These are phyloP conservation scores for Mycogona germanica DNA, from an alignment of 2,888 invertebrate species.

Conservation along the genomic window DNA sequence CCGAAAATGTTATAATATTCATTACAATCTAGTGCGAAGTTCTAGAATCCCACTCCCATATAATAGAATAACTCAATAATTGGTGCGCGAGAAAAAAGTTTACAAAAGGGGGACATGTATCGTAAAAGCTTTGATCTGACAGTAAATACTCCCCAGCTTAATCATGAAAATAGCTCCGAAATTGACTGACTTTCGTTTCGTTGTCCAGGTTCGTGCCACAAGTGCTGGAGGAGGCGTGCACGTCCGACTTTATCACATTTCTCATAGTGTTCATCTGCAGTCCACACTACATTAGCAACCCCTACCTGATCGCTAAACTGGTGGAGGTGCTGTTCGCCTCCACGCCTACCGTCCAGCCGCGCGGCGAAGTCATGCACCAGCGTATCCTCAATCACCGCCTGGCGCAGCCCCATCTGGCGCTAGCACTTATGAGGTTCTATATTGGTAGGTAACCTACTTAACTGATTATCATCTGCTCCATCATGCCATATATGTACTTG, in stretches of 20 bases:
- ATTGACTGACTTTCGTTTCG: conserved; percentile 19
- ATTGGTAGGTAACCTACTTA: conserved; percentile 44
- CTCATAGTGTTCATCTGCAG: conserved; percentile 80
- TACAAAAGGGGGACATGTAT: too few relatives aligned
- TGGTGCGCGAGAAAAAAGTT: too few relatives aligned
- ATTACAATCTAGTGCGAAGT: too few relatives aligned
- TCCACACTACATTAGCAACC: conserved; percentile 84
- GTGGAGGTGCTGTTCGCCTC: conserved; percentile 60
- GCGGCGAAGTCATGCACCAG: conserved; percentile 44
- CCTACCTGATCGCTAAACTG: conserved; percentile 91
- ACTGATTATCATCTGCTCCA: too few relatives aligned
- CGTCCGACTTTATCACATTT: conserved; percentile 75
- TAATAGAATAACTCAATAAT: too few relatives aligned
- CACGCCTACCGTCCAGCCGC: conserved; percentile 41
- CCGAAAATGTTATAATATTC: too few relatives aligned
- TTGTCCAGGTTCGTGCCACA: conserved; percentile 56
- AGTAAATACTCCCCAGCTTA: too few relatives aligned
- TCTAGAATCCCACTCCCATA: too few relatives aligned
- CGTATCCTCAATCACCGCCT: conserved; percentile 79
- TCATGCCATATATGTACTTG: too few relatives aligned
- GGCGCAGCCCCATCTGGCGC: conserved; percentile 66
- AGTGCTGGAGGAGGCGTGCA: conserved; percentile 60
- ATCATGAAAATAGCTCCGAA: too few relatives aligned
- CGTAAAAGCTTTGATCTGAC: too few relatives aligned
- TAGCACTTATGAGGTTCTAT: conserved; percentile 94